These are phyloP conservation scores for Triops longicaudatus DNA, from an alignment of 1,140 invertebrate species.

Conservation along the genomic window DNA sequence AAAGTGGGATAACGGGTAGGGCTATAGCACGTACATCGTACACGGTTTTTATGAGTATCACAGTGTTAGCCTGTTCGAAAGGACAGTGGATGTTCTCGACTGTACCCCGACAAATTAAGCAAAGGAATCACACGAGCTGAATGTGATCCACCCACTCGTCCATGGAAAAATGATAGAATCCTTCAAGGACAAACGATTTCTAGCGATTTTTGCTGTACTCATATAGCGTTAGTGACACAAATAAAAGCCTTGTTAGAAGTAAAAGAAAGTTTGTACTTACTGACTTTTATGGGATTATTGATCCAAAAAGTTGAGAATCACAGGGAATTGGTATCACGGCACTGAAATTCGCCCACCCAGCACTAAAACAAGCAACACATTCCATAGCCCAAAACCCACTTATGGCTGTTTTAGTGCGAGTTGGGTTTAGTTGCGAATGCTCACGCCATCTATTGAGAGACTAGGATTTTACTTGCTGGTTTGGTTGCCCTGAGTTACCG, in stretches of 20 bases:
- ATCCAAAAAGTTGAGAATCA: not conserved
- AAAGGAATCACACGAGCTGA: not conserved
- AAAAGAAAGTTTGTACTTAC: not conserved
- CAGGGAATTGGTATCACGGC: not conserved
- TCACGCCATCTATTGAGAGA: not conserved
- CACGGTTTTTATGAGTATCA: not conserved
- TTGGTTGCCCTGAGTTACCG: not conserved
- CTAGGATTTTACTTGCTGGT: not conserved
- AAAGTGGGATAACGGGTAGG: too few relatives aligned
- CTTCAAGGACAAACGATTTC: not conserved
- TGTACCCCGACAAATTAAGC: not conserved
- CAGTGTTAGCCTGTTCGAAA: not conserved
- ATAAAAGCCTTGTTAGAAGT: not conserved
- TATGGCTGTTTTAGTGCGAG: not conserved
- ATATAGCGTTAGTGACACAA: too few relatives aligned
- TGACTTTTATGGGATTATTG: not conserved
- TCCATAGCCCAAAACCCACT: not conserved
- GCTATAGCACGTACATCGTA: not conserved
- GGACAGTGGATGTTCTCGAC: not conserved
- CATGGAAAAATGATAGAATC: not conserved
- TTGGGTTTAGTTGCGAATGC: too few relatives aligned
- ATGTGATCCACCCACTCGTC: not conserved
- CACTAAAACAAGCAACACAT: not conserved
- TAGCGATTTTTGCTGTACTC: too few relatives aligned
- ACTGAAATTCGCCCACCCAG: slow-evolving; percentile 4